phyloP scores from a whole-genome alignment of 2,888 invertebrate genomes.

The Aleiodes leptofemur region DNA sequence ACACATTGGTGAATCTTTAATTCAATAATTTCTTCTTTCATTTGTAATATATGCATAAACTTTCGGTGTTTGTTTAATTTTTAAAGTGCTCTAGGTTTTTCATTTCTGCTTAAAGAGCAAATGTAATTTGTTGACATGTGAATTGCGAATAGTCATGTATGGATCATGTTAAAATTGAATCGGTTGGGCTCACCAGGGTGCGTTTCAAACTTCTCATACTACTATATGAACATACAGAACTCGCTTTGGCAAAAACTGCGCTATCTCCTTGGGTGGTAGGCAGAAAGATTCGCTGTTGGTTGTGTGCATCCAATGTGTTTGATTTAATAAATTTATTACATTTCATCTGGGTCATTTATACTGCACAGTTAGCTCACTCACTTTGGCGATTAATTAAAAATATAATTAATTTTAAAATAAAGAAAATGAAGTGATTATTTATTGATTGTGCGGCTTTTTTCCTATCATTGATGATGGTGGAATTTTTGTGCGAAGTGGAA shows the following conservation, averaged over 20 bases:
- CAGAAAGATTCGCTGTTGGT: conserved; percentile 38
- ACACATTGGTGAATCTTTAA: conserved; percentile 12
- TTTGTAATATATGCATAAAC: neutral
- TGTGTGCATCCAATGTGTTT: conserved; percentile 28
- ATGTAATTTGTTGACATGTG: neutral
- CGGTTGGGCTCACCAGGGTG: conserved; percentile 53
- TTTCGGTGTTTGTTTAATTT: conserved; percentile 10
- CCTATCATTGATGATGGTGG: neutral
- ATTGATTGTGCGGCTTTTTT: neutral
- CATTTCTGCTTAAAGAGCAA: too few relatives aligned
- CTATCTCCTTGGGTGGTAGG: conserved; percentile 56
- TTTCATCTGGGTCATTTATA: conserved; percentile 3
- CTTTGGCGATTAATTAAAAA: conserved; percentile 38
- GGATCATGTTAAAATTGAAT: conserved; percentile 28
- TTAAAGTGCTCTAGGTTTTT: neutral
- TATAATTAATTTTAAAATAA: conserved; percentile 29
- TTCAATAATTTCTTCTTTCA: conserved; percentile 5
- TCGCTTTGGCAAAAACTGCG: conserved; percentile 22
- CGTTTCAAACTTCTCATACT: conserved; percentile 3
- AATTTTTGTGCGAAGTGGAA: neutral
- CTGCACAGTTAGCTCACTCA: conserved; percentile 28
- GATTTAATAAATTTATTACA: conserved; percentile 42
- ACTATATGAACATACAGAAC: conserved; percentile 1
- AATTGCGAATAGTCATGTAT: conserved; percentile 2
- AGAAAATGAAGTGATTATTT: neutral